Conservation (phyloP, 2,113 vertebrate species). For the Urocitellus parryii region DNA sequence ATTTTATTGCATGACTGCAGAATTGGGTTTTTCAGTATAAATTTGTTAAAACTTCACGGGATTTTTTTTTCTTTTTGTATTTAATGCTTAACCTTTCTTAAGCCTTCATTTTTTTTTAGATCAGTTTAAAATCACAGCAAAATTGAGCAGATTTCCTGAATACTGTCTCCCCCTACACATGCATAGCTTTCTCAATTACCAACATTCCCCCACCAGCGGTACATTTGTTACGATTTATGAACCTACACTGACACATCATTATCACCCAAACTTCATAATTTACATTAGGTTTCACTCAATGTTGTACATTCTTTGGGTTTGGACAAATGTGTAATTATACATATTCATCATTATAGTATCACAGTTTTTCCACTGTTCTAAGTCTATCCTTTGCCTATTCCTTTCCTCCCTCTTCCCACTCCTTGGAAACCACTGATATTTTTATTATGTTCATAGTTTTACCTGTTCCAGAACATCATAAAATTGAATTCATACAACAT, state of each 20-base stretch:
- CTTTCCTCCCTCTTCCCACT: too few relatives aligned
- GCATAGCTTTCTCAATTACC: neutral
- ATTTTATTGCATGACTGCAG: slow-evolving; percentile 47
- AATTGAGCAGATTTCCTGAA: neutral
- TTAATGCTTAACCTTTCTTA: slow-evolving; percentile 9
- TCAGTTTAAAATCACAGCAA: neutral
- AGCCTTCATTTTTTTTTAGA: neutral
- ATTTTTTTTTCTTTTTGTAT: slow-evolving; percentile 4
- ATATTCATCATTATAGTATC: neutral
- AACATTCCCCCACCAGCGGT: too few relatives aligned
- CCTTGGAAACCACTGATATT: neutral
- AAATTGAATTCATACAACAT: neutral
- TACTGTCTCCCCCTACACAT: neutral
- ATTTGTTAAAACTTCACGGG: slow-evolving; percentile 36
- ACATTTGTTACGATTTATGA: neutral
- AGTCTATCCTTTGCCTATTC: neutral
- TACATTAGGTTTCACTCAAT: neutral
- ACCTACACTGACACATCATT: neutral
- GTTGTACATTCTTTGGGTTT: neutral
- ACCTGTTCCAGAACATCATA: neutral
- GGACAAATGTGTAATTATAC: neutral
- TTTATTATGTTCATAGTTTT: neutral
- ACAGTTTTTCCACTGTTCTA: neutral
- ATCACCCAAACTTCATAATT: neutral
- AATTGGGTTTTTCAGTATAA: neutral